phyloP scores from a whole-genome alignment of 2,888 invertebrate species.

The Mythimna lalbum region DNA sequence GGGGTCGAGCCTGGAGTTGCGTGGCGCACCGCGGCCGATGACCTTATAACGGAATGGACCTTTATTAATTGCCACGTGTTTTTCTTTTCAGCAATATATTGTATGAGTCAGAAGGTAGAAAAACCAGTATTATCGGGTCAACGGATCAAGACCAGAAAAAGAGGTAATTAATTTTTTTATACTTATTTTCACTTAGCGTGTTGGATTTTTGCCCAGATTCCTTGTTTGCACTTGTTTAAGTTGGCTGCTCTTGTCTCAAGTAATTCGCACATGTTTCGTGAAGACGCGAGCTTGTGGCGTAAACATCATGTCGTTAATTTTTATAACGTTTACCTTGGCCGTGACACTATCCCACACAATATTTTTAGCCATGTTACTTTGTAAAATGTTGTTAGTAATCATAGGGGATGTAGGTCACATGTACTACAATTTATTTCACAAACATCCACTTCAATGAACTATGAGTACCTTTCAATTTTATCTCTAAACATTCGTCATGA shows the following conservation, averaged over 20 bases:
- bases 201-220: slow-evolving; percentile 52
- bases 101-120: slow-evolving; percentile 99
- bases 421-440: slow-evolving; percentile 4
- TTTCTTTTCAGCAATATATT: slow-evolving; percentile 94
- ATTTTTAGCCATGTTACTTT: slow-evolving; percentile 33
- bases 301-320: slow-evolving; percentile 59
- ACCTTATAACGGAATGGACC: slow-evolving; percentile 79
- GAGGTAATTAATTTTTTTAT: slow-evolving; percentile 92
- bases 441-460: neutral
- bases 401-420: slow-evolving; percentile 57
- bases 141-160: slow-evolving; percentile 99
- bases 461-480: neutral
- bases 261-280: slow-evolving; percentile 37
- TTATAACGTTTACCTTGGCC: slow-evolving; percentile 67
- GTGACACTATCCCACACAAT: slow-evolving; percentile 54
- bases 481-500: neutral
- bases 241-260: slow-evolving; percentile 21
- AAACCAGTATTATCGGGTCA: slow-evolving; percentile 99
- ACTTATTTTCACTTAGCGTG: slow-evolving; percentile 48
- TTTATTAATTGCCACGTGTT: slow-evolving; percentile 88
- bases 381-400: slow-evolving; percentile 37
- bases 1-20: slow-evolving; percentile 67
- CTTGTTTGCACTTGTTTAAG: slow-evolving; percentile 44
- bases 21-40: slow-evolving; percentile 81
- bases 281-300: slow-evolving; percentile 37